Conservation (phyloP, 2,113 vertebrate genomes). For the Paratilapia polleni region DNA sequence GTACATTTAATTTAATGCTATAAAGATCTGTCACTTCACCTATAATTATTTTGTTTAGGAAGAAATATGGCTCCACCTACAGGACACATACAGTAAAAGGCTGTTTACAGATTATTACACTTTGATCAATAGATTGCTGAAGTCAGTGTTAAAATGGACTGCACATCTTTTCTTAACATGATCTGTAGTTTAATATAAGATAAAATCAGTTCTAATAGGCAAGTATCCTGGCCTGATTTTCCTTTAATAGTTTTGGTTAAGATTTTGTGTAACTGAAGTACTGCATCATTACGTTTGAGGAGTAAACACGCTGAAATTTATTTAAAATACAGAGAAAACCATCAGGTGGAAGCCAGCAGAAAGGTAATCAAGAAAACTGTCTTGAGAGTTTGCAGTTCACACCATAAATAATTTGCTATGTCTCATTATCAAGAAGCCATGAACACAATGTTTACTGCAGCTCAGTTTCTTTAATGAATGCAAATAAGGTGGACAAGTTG, state of each 20-base stretch:
- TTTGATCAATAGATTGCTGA: not conserved
- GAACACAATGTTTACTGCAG: not conserved
- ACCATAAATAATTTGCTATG: not conserved
- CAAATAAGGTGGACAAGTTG: not conserved
- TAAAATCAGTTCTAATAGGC: not conserved
- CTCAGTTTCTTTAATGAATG: constrained; percentile 26
- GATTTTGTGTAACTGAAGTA: not conserved
- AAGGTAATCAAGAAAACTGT: not conserved
- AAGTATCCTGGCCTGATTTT: not conserved
- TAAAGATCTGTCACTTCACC: not conserved
- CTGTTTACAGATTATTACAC: not conserved
- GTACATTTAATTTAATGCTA: not conserved
- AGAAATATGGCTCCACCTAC: constrained; percentile 54
- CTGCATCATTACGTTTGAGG: not conserved
- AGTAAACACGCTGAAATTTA: not conserved
- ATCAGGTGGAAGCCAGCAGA: not conserved
- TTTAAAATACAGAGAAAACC: not conserved
- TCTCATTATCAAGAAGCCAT: not conserved
- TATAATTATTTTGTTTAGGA: not conserved
- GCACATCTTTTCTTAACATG: not conserved
- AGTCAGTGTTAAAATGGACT: not conserved
- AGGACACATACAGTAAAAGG: constrained; percentile 8
- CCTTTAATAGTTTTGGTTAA: not conserved
- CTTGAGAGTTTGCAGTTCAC: not conserved
- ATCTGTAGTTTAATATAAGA: not conserved